Percentiles rank a stretch among this genome's conserved stretches.
phyloP scores from a whole-genome alignment of 2,797 vertebrate genomes.

The Babyrousa celebensis region DNA sequence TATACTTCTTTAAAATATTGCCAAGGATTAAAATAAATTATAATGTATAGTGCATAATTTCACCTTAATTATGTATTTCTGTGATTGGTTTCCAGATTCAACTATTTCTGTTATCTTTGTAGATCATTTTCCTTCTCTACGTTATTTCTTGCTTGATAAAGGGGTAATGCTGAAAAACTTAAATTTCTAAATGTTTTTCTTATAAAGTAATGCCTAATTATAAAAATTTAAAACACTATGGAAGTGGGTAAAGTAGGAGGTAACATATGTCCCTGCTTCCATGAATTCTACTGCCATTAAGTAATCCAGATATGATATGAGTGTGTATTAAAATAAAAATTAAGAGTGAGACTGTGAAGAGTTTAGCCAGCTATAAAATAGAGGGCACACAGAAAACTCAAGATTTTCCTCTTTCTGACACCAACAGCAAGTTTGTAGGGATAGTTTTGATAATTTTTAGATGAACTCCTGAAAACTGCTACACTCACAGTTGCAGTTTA shows the following conservation, averaged over 20 bases:
- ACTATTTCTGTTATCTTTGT: constrained; percentile 41
- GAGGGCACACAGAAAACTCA: neutral
- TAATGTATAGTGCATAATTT: constrained; percentile 69
- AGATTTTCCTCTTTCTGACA: neutral
- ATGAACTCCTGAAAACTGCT: constrained; percentile 9
- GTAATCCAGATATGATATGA: neutral
- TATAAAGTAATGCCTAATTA: constrained; percentile 6
- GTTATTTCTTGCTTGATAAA: constrained; percentile 15
- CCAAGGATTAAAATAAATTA: constrained; percentile 79
- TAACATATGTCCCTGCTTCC: neutral
- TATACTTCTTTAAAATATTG: constrained; percentile 69
- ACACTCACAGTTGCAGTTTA: neutral
- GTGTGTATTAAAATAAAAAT: neutral
- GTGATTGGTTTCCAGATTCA: constrained; percentile 75
- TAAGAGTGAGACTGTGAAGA: neutral
- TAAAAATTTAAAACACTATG: neutral
- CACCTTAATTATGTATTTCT: constrained; percentile 71
- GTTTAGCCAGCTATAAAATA: neutral
- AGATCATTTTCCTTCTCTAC: neutral
- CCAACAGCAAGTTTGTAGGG: neutral
- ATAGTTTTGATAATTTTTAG: neutral
- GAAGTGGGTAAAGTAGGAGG: neutral
- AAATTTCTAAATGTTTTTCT: constrained; percentile 11
- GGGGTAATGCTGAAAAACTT: constrained; percentile 30
- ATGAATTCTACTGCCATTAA: neutral